Percentiles rank a stretch among this genome's conserved stretches.
phyloP scores from a whole-genome alignment of 2,113 vertebrate genomes.

The Cryptotis parvus region DNA sequence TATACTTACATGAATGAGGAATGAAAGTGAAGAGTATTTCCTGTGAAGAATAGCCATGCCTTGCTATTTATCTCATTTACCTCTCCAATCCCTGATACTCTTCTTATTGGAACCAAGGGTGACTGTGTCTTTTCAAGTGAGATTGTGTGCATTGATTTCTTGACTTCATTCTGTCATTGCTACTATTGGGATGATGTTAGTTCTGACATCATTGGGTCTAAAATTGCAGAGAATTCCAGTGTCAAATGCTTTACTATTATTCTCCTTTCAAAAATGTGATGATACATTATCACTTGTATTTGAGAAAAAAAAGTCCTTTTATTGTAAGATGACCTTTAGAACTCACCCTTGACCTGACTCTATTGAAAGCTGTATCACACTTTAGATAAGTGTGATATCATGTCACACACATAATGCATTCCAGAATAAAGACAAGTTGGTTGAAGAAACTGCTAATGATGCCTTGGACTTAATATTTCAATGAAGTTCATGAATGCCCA shows the following conservation, averaged over 20 bases:
- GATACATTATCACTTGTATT: slow-evolving; percentile 43
- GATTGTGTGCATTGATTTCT: neutral
- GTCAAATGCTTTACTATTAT: neutral
- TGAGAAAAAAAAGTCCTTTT: slow-evolving; percentile 63
- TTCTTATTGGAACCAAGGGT: neutral
- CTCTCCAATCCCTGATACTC: neutral
- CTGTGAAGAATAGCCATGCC: neutral
- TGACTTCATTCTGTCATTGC: neutral
- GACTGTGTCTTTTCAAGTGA: neutral
- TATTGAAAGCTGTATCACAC: neutral
- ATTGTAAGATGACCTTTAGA: slow-evolving; percentile 50
- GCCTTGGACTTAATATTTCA: slow-evolving; percentile 45
- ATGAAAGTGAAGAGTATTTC: neutral
- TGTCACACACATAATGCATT: slow-evolving; percentile 28
- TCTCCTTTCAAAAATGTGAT: slow-evolving; percentile 18
- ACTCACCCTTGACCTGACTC: slow-evolving; percentile 47
- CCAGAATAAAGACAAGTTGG: neutral
- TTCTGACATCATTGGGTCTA: slow-evolving; percentile 41
- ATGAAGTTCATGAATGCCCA: slow-evolving; percentile 45
- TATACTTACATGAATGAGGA: neutral
- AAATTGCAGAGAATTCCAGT: neutral
- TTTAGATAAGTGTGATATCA: neutral
- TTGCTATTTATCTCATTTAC: neutral
- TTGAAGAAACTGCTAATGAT: neutral
- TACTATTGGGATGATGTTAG: neutral